Conservation (phyloP, 2,113 vertebrate genomes). For the Garra rufa region DNA sequence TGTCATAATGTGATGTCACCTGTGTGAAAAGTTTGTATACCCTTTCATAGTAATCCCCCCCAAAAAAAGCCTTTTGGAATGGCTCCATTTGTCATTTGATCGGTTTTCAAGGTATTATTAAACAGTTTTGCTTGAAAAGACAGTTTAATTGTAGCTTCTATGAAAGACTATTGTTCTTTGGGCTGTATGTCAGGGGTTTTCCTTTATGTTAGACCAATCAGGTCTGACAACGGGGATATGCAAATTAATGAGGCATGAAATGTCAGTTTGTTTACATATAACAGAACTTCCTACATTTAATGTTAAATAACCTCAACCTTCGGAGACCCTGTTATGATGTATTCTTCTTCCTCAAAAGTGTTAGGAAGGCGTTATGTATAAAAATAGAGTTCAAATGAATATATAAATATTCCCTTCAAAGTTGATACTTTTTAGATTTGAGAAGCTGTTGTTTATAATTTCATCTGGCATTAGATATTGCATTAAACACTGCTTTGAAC, state of each 20-base stretch:
- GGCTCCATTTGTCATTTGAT: background rate
- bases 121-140: slow-evolving; percentile 15
- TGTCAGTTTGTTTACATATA: background rate
- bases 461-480: background rate
- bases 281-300: background rate
- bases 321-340: background rate
- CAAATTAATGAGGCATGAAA: background rate
- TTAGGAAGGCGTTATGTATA: too few relatives aligned
- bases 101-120: slow-evolving; percentile 9
- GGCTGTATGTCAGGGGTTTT: background rate
- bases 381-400: background rate
- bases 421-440: background rate
- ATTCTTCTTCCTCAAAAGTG: background rate
- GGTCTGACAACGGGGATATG: background rate
- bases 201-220: background rate
- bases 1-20: background rate
- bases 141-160: background rate
- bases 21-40: background rate
- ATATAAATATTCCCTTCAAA: background rate
- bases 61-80: background rate
- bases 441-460: background rate
- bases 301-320: background rate
- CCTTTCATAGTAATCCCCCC: background rate
- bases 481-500: background rate
- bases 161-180: background rate